These are phyloP conservation scores for Astropecten irregularis DNA, from an alignment of 53 echinoderm and acorn worm genomes.

Conservation along the genomic window DNA sequence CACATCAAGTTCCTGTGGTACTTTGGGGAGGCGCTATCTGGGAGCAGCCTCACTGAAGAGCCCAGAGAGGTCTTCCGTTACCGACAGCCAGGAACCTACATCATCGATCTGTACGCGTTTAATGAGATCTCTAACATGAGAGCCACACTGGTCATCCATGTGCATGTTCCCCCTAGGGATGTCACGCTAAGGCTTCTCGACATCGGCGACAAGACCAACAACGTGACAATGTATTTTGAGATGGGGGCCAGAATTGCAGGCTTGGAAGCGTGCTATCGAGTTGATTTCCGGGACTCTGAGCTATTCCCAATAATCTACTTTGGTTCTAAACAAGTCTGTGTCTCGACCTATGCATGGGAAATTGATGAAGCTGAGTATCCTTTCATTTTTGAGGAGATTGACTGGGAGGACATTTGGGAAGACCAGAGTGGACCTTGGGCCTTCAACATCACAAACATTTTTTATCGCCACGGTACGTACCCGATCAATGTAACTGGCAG, in stretches of 20 bases:
- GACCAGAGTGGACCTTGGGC: background rate
- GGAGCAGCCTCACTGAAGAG: slow-evolving; percentile 24
- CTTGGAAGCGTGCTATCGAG: slow-evolving; percentile 58
- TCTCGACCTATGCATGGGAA: slow-evolving; percentile 11
- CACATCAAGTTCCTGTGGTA: slow-evolving; percentile 52
- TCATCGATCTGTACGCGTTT: slow-evolving; percentile 57
- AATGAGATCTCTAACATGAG: slow-evolving; percentile 51
- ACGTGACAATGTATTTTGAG: slow-evolving; percentile 47
- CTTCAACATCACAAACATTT: slow-evolving; percentile 47
- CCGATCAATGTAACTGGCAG: slow-evolving; percentile 2
- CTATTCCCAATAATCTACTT: slow-evolving; percentile 1
- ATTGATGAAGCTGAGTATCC: slow-evolving; percentile 13
- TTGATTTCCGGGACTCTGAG: slow-evolving; percentile 42
- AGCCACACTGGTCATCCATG: slow-evolving; percentile 2
- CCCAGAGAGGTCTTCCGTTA: slow-evolving; percentile 47
- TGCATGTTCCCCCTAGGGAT: slow-evolving; percentile 56
- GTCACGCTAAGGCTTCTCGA: slow-evolving; percentile 18
- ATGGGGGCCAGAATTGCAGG: slow-evolving; percentile 36
- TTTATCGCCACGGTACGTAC: slow-evolving; percentile 24
- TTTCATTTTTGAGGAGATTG: slow-evolving; percentile 3
- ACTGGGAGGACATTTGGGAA: slow-evolving; percentile 19
- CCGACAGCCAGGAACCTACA: slow-evolving; percentile 42
- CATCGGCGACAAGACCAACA: slow-evolving; percentile 42
- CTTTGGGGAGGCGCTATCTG: slow-evolving; percentile 53
- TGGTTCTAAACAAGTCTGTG: slow-evolving; percentile 10